Evolutionary conservation across 2,888 invertebrate species (phyloP).

Genomic region (Rhamphomyia laevipes): DNA sequence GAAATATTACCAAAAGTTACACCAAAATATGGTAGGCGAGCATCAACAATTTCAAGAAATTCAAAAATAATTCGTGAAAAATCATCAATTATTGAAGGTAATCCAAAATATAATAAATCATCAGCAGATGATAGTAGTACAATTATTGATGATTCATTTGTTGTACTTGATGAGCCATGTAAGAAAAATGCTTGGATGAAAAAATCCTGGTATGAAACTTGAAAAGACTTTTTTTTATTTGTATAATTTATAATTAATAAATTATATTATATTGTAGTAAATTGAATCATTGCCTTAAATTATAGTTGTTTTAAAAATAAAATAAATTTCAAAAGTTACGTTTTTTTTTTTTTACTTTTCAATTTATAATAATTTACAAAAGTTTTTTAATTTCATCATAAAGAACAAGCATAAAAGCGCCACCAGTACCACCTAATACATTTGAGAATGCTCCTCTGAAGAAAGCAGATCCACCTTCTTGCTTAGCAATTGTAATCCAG

Average conservation of each 20-base stretch:
- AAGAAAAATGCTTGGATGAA: constrained; percentile 35
- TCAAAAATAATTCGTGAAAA: constrained; percentile 27
- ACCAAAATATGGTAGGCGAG: constrained; percentile 31
- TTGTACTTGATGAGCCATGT: constrained; percentile 33
- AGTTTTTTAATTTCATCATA: constrained; percentile 81
- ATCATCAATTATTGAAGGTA: constrained; percentile 29
- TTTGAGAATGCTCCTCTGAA: constrained; percentile 97
- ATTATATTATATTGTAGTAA: too few species aligned
- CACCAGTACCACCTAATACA: constrained; percentile 86
- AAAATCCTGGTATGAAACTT: constrained; percentile 33
- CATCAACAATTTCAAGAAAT: constrained; percentile 26
- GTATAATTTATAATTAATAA: constrained; percentile 19
- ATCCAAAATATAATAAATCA: constrained; percentile 26
- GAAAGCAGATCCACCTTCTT: constrained; percentile 76
- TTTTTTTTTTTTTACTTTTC: neutral
- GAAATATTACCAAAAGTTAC: constrained; percentile 20
- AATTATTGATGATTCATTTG: constrained; percentile 24
- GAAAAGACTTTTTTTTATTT: constrained; percentile 10
- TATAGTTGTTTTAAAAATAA: too few species aligned
- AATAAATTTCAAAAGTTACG: too few species aligned
- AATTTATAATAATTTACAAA: constrained; percentile 29
- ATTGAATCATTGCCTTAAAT: too few species aligned
- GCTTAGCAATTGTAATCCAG: constrained; percentile 72
- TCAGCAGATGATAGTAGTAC: constrained; percentile 15
- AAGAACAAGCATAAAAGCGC: constrained; percentile 84